Conservation (phyloP, 2,113 vertebrate genomes). For the Colossoma macropomum region DNA sequence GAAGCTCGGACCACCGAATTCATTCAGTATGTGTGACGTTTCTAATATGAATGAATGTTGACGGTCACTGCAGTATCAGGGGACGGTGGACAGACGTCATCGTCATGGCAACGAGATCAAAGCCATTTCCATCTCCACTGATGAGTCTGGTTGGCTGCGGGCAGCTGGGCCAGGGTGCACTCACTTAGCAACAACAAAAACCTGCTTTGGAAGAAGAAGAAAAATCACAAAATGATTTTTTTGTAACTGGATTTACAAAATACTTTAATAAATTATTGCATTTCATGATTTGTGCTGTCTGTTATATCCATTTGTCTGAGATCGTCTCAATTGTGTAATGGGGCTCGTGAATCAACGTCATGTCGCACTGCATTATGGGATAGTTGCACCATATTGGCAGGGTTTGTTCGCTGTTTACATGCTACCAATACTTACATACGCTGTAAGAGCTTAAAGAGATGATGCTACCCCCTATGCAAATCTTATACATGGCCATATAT, state of each 20-base stretch:
- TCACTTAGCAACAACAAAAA: slow-evolving; percentile 73
- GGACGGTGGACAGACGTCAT: slow-evolving; percentile 8
- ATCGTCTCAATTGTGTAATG: background rate
- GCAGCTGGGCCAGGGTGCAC: slow-evolving; percentile 80
- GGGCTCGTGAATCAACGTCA: too few relatives aligned
- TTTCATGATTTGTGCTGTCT: slow-evolving; percentile 63
- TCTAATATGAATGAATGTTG: background rate
- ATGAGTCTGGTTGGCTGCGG: slow-evolving; percentile 83
- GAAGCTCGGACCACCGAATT: background rate
- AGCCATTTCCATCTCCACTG: slow-evolving; percentile 65
- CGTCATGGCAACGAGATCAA: slow-evolving; percentile 3
- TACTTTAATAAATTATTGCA: slow-evolving; percentile 94
- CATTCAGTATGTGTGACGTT: background rate
- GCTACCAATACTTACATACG: too few relatives aligned
- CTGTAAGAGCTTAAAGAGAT: too few relatives aligned
- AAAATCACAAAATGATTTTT: slow-evolving; percentile 77
- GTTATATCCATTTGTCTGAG: background rate
- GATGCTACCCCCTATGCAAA: too few relatives aligned
- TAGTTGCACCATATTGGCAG: too few relatives aligned
- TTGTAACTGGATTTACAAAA: slow-evolving; percentile 91
- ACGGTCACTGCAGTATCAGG: background rate
- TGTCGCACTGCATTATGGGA: too few relatives aligned
- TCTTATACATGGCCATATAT: too few relatives aligned
- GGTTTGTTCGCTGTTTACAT: too few relatives aligned
- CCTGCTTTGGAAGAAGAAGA: slow-evolving; percentile 73